phyloP scores from a whole-genome alignment of 2,888 invertebrate genomes.

The Luperina nickerlii region DNA sequence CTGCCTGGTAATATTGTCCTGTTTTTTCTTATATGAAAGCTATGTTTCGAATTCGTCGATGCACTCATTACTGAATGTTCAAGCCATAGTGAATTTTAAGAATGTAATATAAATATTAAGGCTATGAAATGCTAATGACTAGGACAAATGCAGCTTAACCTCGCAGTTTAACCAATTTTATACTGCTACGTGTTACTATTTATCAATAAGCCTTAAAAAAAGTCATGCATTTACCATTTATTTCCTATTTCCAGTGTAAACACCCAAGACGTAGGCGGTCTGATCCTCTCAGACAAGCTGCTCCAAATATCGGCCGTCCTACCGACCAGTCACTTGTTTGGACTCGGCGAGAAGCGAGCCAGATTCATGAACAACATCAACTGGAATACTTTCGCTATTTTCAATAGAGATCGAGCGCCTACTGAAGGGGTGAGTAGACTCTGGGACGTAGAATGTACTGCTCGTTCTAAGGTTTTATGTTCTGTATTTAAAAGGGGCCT shows the following conservation, averaged over 20 bases:
- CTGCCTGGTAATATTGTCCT: too few species aligned
- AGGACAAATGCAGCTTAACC: neutral
- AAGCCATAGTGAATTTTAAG: neutral
- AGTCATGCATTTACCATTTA: neutral
- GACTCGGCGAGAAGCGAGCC: slow-evolving; percentile 93
- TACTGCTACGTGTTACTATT: neutral
- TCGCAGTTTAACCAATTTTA: neutral
- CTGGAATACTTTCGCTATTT: slow-evolving; percentile 93
- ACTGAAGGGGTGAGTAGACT: slow-evolving; percentile 87
- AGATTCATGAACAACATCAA: slow-evolving; percentile 91
- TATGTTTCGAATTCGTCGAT: neutral
- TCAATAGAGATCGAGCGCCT: slow-evolving; percentile 93
- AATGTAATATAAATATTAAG: too few species aligned
- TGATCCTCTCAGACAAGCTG: slow-evolving; percentile 94
- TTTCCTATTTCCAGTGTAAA: slow-evolving; percentile 90
- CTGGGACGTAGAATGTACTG: neutral
- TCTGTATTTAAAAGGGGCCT: neutral
- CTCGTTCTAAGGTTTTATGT: neutral
- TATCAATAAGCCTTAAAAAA: neutral
- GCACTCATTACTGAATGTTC: neutral
- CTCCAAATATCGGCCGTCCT: slow-evolving; percentile 92
- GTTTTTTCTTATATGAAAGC: neutral
- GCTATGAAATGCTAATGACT: too few species aligned
- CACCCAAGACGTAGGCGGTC: slow-evolving; percentile 91
- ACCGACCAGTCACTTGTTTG: slow-evolving; percentile 92